phyloP scores from a whole-genome alignment of 2,797 vertebrate species.

The Smutsia gigantea region DNA sequence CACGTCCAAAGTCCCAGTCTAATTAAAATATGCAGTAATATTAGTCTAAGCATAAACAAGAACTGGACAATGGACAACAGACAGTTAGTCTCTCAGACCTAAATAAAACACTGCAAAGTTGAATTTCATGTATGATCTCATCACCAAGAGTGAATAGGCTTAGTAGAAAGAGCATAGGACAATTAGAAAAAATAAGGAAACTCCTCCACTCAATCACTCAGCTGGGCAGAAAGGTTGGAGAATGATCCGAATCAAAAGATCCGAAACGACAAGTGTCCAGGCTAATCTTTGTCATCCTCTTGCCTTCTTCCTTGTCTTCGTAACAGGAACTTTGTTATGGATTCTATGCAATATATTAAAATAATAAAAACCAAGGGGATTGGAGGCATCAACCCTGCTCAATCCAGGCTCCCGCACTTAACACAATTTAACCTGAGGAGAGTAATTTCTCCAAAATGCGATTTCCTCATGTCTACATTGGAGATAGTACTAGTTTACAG shows the following conservation, averaged over 20 bases:
- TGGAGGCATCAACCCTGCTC: not conserved
- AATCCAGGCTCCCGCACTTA: not conserved
- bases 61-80: not conserved
- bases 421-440: not conserved
- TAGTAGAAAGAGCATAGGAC: not conserved
- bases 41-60: not conserved
- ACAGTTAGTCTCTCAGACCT: not conserved
- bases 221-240: not conserved
- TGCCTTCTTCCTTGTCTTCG: not conserved
- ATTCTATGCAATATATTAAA: not conserved
- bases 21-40: not conserved
- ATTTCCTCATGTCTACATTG: not conserved
- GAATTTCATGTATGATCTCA: not conserved
- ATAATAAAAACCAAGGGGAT: not conserved
- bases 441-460: not conserved
- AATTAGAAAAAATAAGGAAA: not conserved
- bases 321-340: not conserved
- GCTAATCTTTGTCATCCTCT: not conserved
- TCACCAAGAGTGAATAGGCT: not conserved
- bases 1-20: not conserved
- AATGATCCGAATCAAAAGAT: not conserved
- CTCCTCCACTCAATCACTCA: not conserved
- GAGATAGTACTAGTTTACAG: not conserved
- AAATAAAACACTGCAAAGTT: conserved; percentile 3
- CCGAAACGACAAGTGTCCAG: not conserved